Base-by-base conservation (phyloP, 2,797 vertebrate species). In the Chromis chromis region DNA sequence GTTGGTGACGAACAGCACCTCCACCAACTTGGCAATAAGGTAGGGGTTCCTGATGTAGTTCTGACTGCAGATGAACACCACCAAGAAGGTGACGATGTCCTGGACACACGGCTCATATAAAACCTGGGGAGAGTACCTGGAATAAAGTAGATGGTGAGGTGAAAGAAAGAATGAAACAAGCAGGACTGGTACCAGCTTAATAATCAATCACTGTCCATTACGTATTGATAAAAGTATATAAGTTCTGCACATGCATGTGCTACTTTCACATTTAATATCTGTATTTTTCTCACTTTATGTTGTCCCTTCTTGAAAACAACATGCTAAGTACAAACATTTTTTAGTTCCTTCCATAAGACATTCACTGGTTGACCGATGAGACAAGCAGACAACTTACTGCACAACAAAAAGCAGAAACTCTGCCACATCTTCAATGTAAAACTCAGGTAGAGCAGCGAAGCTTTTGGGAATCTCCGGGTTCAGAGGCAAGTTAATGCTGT, bases 371-470 rank as follows among this genome's bases (percentile, higher is more conserved):
- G 46, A 49, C 4, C 3, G 52, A 53, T 28, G 1, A 58, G 21
- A 77, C 12, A 50, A 48, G 17, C 6, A 36, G 40, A 58, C 3
- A 62, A 98, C 98, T 97, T 95, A 99, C 98, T 99, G 98, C 94
- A 99, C 97, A 87, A 98, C 96, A 94, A 99, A 99, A 96, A 99
- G 98, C 93, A 99, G 95, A 94, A 99, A 99, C 94, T 99, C 98
- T 0, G 98, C 98, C 88, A 99, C 96, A 79, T 99, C 98, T 95
- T 99, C 98, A 86, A 99, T 95, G 75, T 99, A 99, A 93, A 99
- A 99, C 90, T 99, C 98, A 0, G 98, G 98, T 84, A 99, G 95
- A 76, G 97, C 97, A 87, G 98, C 97, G 90, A 99, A 99, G 65
- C 96, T 97, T 94, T 97, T 98, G 27, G 98, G 97, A 86, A 99